Conservation (phyloP, 1,140 invertebrate species). For the Cheumatopsyche charites region DNA sequence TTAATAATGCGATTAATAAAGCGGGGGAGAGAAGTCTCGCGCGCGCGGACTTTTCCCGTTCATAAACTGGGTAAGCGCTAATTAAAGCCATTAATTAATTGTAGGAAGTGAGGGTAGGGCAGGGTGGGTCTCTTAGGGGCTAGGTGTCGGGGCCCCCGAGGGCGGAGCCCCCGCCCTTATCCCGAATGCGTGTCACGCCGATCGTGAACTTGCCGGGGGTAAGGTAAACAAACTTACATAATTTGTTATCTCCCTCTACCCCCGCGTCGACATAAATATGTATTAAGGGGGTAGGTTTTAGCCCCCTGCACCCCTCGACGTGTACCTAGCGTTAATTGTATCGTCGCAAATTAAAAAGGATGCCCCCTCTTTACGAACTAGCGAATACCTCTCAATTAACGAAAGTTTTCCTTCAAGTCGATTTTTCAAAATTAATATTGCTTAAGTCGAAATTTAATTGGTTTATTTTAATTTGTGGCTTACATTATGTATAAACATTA, state of each 20-base stretch:
- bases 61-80: slow-evolving; percentile 48
- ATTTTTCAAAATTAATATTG: no score
- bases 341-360: slow-evolving; percentile 25
- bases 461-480: no score
- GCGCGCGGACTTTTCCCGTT: slow-evolving; percentile 46
- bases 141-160: neutral
- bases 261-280: slow-evolving; percentile 35
- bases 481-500: no score
- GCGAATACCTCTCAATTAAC: neutral
- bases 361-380: neutral
- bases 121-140: slow-evolving; percentile 24
- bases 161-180: slow-evolving; percentile 32
- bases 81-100: slow-evolving; percentile 49
- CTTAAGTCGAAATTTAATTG: no score
- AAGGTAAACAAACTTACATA: slow-evolving; percentile 48
- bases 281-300: slow-evolving; percentile 18
- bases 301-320: slow-evolving; percentile 14
- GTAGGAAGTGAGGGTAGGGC: slow-evolving; percentile 24
- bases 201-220: slow-evolving; percentile 45
- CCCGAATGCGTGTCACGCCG: slow-evolving; percentile 47
- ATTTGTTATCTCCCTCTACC: slow-evolving; percentile 44
- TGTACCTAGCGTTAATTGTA: slow-evolving; percentile 25
- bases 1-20: slow-evolving; percentile 40
- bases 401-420: neutral
- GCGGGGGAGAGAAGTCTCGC: slow-evolving; percentile 5